Conservation (phyloP, 2,888 invertebrate genomes). For the Tuberolachnus salignus region DNA sequence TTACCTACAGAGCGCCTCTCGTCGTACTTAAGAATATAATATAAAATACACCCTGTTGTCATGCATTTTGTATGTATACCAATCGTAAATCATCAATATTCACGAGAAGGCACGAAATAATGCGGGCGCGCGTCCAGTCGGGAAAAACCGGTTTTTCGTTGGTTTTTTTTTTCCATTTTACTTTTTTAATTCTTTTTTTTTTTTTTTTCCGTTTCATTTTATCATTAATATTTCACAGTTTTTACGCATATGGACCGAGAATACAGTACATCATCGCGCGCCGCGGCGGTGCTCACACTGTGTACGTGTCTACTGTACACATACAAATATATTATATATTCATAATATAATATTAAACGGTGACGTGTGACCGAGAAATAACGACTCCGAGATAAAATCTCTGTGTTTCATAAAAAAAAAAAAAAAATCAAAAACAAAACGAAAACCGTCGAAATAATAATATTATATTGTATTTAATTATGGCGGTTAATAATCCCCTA, state of each 20-base stretch:
- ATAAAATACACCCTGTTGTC: too few species aligned
- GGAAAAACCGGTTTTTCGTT: conserved; percentile 20
- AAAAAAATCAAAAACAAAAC: too few species aligned
- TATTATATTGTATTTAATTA: not conserved
- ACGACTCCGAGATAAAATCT: conserved; percentile 8
- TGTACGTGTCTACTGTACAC: not conserved
- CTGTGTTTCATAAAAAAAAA: not conserved
- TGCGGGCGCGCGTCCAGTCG: not conserved
- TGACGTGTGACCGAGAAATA: conserved; percentile 7
- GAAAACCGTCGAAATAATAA: not conserved
- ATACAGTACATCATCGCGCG: not conserved
- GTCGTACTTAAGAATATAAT: too few species aligned
- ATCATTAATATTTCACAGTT: conserved; percentile 31
- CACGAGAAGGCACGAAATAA: not conserved
- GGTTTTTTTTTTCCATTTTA: not conserved
- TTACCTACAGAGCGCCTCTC: not conserved
- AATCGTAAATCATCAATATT: conserved; percentile 45
- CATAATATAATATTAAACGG: not conserved
- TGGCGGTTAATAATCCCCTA: too few species aligned
- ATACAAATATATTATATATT: not conserved
- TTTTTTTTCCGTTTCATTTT: conserved; percentile 14
- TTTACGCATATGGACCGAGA: not conserved
- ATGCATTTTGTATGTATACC: conserved; percentile 26
- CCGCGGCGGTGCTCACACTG: not conserved
- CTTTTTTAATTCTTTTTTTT: not conserved